Evolutionary conservation across 1,140 invertebrate species (phyloP).

Genomic region (Gryllus bimaculatus): DNA sequence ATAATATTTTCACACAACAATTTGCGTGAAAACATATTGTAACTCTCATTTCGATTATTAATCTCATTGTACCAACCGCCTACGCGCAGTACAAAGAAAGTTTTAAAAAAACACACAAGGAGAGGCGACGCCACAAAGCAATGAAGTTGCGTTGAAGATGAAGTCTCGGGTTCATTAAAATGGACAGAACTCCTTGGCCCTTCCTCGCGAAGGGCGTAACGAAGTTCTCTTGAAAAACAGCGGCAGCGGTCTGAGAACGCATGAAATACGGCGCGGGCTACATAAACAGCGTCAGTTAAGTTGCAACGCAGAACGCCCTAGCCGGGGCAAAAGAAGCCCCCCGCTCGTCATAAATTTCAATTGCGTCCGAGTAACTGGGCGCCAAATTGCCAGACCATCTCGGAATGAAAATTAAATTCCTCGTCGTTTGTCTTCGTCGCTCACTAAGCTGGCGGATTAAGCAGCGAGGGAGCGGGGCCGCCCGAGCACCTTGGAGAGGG

Average conservation of each 20-base stretch:
- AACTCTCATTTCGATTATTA: too few species aligned
- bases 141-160: too few species aligned
- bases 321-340: neutral
- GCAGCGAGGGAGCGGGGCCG: neutral
- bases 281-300: neutral
- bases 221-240: too few species aligned
- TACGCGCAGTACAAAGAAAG: too few species aligned
- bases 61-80: too few species aligned
- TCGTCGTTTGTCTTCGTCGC: neutral
- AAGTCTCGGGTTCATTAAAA: too few species aligned
- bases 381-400: neutral
- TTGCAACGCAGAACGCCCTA: neutral
- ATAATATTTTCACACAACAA: too few species aligned
- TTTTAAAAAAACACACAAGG: too few species aligned
- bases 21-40: too few species aligned
- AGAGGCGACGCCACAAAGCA: too few species aligned
- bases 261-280: neutral
- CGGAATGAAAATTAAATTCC: neutral
- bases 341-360: neutral
- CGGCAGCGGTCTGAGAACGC: neutral
- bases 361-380: neutral
- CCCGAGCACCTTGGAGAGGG: neutral
- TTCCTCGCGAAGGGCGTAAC: too few species aligned
- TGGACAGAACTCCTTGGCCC: too few species aligned
- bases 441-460: neutral